Conservation (phyloP, 2,797 vertebrate genomes). For the Gambelia wislizenii region DNA sequence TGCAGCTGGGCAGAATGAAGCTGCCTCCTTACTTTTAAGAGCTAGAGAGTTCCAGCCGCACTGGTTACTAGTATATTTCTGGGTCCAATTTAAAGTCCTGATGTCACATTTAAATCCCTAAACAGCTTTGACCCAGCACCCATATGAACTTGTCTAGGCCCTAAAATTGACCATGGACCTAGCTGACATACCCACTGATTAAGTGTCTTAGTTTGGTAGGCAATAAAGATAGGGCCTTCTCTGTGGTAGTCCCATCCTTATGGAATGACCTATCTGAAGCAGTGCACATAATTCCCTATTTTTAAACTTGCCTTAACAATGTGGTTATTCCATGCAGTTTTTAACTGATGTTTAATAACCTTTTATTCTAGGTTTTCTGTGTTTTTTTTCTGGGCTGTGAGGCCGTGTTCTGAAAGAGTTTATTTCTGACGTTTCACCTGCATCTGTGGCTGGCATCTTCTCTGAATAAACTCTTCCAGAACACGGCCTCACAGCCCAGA, state of each 20-base stretch:
- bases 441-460: no score
- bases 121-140: not conserved
- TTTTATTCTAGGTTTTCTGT: no score
- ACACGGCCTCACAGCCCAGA: no score
- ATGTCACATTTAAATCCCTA: not conserved
- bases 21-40: not conserved
- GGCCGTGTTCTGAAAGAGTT: no score
- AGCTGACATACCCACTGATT: not conserved
- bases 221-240: not conserved
- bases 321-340: not conserved
- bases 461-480: no score
- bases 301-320: not conserved
- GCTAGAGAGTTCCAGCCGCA: not conserved
- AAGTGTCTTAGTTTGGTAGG: not conserved
- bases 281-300: not conserved
- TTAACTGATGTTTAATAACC: not conserved
- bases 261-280: not conserved
- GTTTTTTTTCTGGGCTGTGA: no score
- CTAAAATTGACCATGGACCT: not conserved
- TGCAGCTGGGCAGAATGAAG: not conserved
- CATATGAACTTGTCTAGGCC: not conserved
- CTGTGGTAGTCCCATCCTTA: not conserved
- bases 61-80: no score
- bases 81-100: not conserved
- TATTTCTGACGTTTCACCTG: no score